Conservation (phyloP, 2,797 vertebrate species). For the Acanthis flammea region DNA sequence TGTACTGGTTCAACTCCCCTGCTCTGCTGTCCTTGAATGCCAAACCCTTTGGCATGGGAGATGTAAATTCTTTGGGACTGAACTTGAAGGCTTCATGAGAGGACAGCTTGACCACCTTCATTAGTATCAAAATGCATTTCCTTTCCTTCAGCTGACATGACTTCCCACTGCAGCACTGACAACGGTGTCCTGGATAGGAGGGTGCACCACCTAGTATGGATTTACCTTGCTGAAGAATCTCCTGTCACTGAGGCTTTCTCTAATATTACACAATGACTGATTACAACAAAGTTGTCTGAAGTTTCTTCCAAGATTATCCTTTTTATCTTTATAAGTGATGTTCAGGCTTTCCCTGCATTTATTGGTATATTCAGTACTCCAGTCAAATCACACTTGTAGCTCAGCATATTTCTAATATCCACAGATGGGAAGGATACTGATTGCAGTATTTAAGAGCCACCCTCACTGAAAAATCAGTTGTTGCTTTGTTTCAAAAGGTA, state of each 20-base stretch:
- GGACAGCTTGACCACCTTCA: slow-evolving; percentile 44
- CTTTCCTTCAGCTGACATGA: neutral
- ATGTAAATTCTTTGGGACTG: neutral
- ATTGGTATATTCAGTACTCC: neutral
- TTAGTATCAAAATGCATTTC: slow-evolving; percentile 29
- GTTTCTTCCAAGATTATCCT: neutral
- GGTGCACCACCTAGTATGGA: neutral
- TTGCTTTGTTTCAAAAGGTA: neutral
- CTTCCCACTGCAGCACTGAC: neutral
- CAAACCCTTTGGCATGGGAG: slow-evolving; percentile 5
- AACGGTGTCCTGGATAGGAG: neutral
- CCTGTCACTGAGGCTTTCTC: neutral
- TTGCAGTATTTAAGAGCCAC: neutral
- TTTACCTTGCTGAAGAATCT: neutral
- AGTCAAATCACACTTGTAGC: neutral
- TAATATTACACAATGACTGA: neutral
- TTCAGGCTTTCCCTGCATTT: neutral
- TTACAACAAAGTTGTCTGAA: neutral
- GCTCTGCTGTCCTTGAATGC: neutral
- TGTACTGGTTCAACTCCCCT: neutral
- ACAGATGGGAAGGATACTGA: neutral
- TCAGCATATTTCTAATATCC: neutral
- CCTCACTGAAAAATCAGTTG: neutral
- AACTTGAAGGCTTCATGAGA: neutral
- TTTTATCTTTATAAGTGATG: neutral